Conservation (phyloP, 1,140 invertebrate genomes). For the Cylas formicarius region DNA sequence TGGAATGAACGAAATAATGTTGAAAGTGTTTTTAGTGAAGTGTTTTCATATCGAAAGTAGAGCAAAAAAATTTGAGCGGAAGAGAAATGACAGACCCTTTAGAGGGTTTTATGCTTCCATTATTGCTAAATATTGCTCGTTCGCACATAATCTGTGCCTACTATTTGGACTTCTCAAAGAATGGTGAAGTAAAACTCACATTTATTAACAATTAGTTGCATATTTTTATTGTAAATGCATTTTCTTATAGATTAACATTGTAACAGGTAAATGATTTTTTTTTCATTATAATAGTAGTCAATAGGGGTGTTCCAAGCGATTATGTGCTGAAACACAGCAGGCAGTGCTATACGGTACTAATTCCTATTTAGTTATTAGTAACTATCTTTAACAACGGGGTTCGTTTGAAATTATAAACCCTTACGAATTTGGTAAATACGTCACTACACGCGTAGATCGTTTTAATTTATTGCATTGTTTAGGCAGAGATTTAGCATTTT, state of each 20-base stretch:
- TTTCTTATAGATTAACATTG: slow-evolving; percentile 27
- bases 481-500: too few relatives aligned
- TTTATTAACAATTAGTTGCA: slow-evolving; percentile 28
- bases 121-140: too few relatives aligned
- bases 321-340: slow-evolving; percentile 42
- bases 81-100: too few relatives aligned
- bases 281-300: slow-evolving; percentile 40
- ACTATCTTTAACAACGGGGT: slow-evolving; percentile 20
- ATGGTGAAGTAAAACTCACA: slow-evolving; percentile 13
- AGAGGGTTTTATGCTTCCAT: too few relatives aligned
- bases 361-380: slow-evolving; percentile 22
- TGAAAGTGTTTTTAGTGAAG: too few relatives aligned
- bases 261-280: slow-evolving; percentile 41
- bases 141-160: too few relatives aligned
- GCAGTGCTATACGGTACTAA: slow-evolving; percentile 43
- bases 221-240: slow-evolving; percentile 26
- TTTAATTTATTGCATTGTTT: too few relatives aligned
- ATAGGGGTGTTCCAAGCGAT: slow-evolving; percentile 41
- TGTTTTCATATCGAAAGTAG: too few relatives aligned
- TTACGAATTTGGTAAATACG: slow-evolving; percentile 2
- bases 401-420: background rate
- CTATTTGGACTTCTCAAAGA: slow-evolving; percentile 12
- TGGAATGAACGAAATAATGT: too few relatives aligned
- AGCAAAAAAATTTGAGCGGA: too few relatives aligned
- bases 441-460: too few relatives aligned